Evolutionary conservation across 2,113 vertebrate species (phyloP).

Genomic region (Eublepharis macularius): DNA sequence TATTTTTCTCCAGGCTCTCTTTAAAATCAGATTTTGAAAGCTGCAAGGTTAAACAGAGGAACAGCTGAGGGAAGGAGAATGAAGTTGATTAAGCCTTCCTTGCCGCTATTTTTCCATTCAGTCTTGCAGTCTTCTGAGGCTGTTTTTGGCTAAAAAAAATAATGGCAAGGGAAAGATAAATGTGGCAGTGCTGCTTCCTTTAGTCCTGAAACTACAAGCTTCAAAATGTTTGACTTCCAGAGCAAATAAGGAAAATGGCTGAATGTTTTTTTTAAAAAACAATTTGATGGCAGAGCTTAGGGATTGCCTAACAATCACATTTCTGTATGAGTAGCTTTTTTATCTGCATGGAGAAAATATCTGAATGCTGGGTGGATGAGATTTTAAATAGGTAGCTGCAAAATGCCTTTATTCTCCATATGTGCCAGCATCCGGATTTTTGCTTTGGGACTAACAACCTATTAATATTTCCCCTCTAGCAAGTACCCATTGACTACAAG

Average conservation of each 20-base stretch:
- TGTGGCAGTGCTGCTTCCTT: not conserved
- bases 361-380: conserved; percentile 26
- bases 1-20: not conserved
- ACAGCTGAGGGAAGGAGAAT: not conserved
- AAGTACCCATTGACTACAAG: not conserved
- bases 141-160: not conserved
- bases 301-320: conserved; percentile 4
- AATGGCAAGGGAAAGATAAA: not conserved
- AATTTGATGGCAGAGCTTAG: conserved; percentile 38
- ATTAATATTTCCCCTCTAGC: not conserved
- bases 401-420: conserved; percentile 20
- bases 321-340: conserved; percentile 34
- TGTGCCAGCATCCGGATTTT: conserved; percentile 41
- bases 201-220: not conserved
- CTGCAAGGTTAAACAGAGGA: not conserved
- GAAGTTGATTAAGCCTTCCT: not conserved
- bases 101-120: not conserved
- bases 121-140: not conserved
- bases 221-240: conserved; percentile 5
- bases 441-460: conserved; percentile 27
- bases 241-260: conserved; percentile 13
- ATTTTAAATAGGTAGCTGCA: conserved; percentile 40
- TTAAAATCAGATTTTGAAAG: not conserved
- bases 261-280: conserved; percentile 3
- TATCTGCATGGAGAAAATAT: conserved; percentile 34